Conservation (phyloP, 1,140 invertebrate species). For the Drosophila equinoxialis region DNA sequence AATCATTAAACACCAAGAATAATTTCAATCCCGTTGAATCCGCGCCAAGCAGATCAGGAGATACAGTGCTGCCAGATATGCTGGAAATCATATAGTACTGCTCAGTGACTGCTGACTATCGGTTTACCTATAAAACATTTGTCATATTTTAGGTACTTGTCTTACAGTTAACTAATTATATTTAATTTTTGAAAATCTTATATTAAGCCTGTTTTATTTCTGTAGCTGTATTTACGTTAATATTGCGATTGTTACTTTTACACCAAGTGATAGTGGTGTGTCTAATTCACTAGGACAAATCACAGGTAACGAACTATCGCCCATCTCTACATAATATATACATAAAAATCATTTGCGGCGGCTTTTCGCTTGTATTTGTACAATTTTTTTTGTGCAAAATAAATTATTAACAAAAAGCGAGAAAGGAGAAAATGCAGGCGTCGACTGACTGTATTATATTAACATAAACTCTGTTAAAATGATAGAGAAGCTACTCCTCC, state of each 20-base stretch:
- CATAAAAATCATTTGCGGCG: conserved; percentile 13
- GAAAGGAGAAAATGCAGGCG: too few relatives aligned
- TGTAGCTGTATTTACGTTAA: too few relatives aligned
- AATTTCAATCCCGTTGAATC: too few relatives aligned
- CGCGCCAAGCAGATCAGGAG: background rate
- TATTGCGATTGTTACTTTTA: too few relatives aligned
- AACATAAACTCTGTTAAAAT: background rate
- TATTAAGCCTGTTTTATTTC: too few relatives aligned
- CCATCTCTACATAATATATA: conserved; percentile 13
- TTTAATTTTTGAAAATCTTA: too few relatives aligned
- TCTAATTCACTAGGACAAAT: background rate
- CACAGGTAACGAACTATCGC: background rate
- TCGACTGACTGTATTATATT: background rate
- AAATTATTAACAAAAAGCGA: conserved; percentile 6
- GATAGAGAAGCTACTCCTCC: background rate
- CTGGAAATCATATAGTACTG: background rate
- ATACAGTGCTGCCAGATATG: background rate
- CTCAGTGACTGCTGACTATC: background rate
- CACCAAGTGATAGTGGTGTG: background rate
- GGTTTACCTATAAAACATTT: too few relatives aligned
- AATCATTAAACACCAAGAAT: too few relatives aligned
- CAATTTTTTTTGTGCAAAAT: conserved; percentile 14
- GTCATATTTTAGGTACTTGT: too few relatives aligned
- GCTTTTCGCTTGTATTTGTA: conserved; percentile 10
- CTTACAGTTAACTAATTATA: too few relatives aligned